These are phyloP conservation scores for Bergia sp. DNA, from an alignment of 92 coral and sea anemone genomes.

Conservation along the genomic window DNA sequence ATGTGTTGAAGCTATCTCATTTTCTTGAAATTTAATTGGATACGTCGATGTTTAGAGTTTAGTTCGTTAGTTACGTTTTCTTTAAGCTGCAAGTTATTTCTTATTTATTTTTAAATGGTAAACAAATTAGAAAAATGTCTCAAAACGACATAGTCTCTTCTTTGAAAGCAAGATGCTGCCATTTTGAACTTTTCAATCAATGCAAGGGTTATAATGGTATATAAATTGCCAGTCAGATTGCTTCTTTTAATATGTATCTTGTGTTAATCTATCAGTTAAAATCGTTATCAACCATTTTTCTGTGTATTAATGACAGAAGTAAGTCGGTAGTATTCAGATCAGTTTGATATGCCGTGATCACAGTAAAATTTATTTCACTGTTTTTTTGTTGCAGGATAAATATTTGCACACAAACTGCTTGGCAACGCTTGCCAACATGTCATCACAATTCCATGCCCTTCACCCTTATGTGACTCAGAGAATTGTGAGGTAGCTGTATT, in stretches of 20 bases:
- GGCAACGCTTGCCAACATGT: constrained; percentile 98
- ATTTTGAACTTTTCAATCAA: no score
- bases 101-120: no score
- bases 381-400: constrained; percentile 75
- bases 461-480: constrained; percentile 98
- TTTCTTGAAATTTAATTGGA: no score
- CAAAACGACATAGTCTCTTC: no score
- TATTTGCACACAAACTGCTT: constrained; percentile 97
- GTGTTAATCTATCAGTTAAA: neutral
- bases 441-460: constrained; percentile 97
- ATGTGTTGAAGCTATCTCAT: no score
- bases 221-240: no score
- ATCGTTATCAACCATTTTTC: neutral
- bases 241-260: neutral
- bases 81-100: no score
- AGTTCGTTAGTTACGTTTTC: no score
- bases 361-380: neutral
- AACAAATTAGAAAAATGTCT: no score
- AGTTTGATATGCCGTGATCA: neutral
- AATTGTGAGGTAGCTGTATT: constrained; percentile 82
- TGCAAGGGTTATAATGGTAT: no score
- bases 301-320: neutral
- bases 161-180: no score
- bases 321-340: neutral
- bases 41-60: no score